Base-by-base conservation (phyloP, 2,797 vertebrate species). In the Phataginus tricuspis region DNA sequence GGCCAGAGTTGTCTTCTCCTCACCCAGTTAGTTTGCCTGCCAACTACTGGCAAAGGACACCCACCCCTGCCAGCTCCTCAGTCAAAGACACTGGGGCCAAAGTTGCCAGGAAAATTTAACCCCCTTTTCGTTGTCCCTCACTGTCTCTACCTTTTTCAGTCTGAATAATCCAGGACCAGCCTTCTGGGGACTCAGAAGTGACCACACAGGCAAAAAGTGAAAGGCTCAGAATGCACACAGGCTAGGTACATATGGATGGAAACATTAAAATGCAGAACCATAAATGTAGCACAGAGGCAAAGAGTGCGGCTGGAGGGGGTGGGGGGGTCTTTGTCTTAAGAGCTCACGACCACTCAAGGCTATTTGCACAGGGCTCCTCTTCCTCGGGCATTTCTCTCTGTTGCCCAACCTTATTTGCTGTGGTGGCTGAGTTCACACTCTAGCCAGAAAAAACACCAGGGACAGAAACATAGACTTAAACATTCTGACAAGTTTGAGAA, bases 161-260 rank as follows among this genome's bases (percentile, higher is more conserved):
- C 87, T 98, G 89, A 96, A 97, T 87, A 98, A 98, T 98, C 97
- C 98, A 98, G 97, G 98, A 98, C 93, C 97, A 98, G 98, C 97
- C 97, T 97, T 97, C 93, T 71, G 98, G 98, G 98, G 97, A 97
- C 97, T 98, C 97, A 97, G 97, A 97, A 97, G 97, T 98, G 97
- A 98, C 97, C 97, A 98, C 97, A 97, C 83, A 97, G 97, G 97
- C 96, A 97, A 97, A 95, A 96, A 96, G 97, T 98, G 97, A 97
- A 96, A 96, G 93, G 97, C 97, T 96, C 97, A 97, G 96, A 97
- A 96, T 97, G 97, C 96, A 96, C 97, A 97, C 97, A 93, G 97
- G 97, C 97, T 96, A 86, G 77, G 95, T 96, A 98, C 97, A 61
- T 97, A 97, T 97, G 97, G 68, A 98, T 98, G 97, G 95, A 97